These are phyloP conservation scores for Orthosia gracilis DNA, from an alignment of 2,888 invertebrate species.

Conservation along the genomic window DNA sequence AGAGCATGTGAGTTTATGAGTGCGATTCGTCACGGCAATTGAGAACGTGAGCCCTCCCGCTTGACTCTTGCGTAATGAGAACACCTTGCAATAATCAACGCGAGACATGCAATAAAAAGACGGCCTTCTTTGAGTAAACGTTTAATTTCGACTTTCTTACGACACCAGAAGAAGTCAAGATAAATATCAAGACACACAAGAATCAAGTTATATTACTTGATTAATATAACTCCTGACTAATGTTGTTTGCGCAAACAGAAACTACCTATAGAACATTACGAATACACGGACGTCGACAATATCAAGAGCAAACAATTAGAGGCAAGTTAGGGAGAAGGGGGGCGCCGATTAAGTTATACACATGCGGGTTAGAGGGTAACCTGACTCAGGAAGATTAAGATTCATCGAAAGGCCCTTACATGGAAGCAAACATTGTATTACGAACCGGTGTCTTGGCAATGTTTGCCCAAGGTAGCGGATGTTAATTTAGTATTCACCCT, in stretches of 20 bases:
- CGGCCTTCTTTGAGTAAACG: slow-evolving; percentile 64
- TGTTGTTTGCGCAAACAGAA: slow-evolving; percentile 70
- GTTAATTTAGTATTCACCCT: slow-evolving; percentile 91
- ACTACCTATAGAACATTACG: slow-evolving; percentile 73
- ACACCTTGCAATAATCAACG: slow-evolving; percentile 73
- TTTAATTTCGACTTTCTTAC: slow-evolving; percentile 71
- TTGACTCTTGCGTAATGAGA: slow-evolving; percentile 72
- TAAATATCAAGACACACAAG: neutral
- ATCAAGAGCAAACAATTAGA: slow-evolving; percentile 91
- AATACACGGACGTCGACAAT: slow-evolving; percentile 88
- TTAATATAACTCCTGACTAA: slow-evolving; percentile 57
- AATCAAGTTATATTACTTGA: slow-evolving; percentile 33
- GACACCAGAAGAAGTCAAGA: slow-evolving; percentile 5
- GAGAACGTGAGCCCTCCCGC: slow-evolving; percentile 80
- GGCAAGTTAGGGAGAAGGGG: slow-evolving; percentile 84
- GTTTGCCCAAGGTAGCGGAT: slow-evolving; percentile 89
- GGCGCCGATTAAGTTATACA: slow-evolving; percentile 90
- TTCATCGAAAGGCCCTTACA: slow-evolving; percentile 90
- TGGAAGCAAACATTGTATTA: slow-evolving; percentile 89
- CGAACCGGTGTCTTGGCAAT: slow-evolving; percentile 87
- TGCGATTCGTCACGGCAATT: slow-evolving; percentile 89
- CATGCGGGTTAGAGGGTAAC: slow-evolving; percentile 89
- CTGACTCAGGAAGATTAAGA: slow-evolving; percentile 90
- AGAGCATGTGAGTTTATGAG: slow-evolving; percentile 85
- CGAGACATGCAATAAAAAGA: slow-evolving; percentile 76